Percentiles rank a stretch among this genome's conserved stretches.
phyloP scores from a whole-genome alignment of 2,113 vertebrate genomes.

The Tenrec ecaudatus region DNA sequence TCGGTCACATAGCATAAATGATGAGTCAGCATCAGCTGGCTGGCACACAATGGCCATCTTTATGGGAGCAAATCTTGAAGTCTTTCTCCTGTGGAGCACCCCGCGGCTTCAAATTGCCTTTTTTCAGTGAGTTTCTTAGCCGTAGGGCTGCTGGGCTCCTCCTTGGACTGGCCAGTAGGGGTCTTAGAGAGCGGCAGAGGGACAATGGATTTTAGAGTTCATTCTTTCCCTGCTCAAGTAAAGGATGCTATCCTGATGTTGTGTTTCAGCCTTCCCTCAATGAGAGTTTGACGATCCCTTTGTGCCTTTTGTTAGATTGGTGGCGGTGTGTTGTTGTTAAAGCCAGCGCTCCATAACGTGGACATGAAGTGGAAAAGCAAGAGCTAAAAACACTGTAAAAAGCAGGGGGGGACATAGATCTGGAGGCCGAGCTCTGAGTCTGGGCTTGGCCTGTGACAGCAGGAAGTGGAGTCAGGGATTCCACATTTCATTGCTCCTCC shows the following conservation, averaged over 20 bases:
- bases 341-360: background rate
- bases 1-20: background rate
- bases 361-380: too few relatives aligned
- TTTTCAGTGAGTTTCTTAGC: background rate
- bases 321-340: background rate
- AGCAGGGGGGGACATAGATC: background rate
- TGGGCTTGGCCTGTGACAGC: background rate
- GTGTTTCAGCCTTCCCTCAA: accelerated
- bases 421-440: background rate
- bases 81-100: background rate
- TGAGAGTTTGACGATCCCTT: background rate
- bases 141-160: background rate
- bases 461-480: too few relatives aligned
- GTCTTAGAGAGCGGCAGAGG: background rate
- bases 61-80: background rate
- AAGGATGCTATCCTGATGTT: background rate
- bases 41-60: background rate
- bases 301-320: background rate
- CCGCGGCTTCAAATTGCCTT: background rate
- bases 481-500: background rate
- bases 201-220: too few relatives aligned
- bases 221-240: background rate
- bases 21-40: background rate
- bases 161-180: background rate
- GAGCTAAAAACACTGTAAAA: background rate